Base-by-base conservation (phyloP, 2,888 invertebrate genomes). In the Chamaedrilus cognettii region DNA sequence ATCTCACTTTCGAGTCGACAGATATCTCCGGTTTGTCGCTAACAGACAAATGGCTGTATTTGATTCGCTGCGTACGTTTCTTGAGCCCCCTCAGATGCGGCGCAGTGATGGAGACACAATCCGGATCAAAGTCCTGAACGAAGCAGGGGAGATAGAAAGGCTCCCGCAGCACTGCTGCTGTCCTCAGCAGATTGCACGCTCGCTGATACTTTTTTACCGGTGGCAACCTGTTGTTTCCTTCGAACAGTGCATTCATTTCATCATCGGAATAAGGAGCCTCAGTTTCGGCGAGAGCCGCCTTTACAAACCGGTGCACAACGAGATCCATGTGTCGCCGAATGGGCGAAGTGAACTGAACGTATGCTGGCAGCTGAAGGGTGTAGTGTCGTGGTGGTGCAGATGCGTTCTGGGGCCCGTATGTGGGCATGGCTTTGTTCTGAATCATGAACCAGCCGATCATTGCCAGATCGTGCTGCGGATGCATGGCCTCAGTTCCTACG, bases 241-340 rank as follows among this genome's bases (percentile, higher is more conserved):
- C 51, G 64, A 77, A 77, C 2, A 79, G 42, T 0, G 65, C 59
- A 35, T 66, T 62, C 23, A 78, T 68, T 55, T 79, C 78, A 11
- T 66, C 60, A 35, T 62, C 26, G 7, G 69, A 73, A 68, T 79
- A 80, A 0, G 78, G 78, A 1, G 51, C 15, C 28, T 28, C 42
- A 7, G 71, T 26, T n/a, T 26, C 35, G 4, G 50, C 34, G 3
- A 70, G 51, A 5, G 67, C 67, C 61, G 79, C 76, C n/a, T 70
- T 55, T 1, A 80, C 66, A 35, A 81, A 58, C 31, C 80, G 72
- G 61, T 79, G 80, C 33, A 77, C 76, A 4, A 79, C 74, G 31
- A 81, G 68, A 65, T 80, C 79, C 31, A 79, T 74, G 68, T 76
- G 80, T 32, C 77, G 64, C n/a, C 72, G 68, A 19, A 79, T 69